These are phyloP conservation scores for Nomada fucata DNA, from an alignment of 2,888 invertebrate genomes.

Conservation along the genomic window DNA sequence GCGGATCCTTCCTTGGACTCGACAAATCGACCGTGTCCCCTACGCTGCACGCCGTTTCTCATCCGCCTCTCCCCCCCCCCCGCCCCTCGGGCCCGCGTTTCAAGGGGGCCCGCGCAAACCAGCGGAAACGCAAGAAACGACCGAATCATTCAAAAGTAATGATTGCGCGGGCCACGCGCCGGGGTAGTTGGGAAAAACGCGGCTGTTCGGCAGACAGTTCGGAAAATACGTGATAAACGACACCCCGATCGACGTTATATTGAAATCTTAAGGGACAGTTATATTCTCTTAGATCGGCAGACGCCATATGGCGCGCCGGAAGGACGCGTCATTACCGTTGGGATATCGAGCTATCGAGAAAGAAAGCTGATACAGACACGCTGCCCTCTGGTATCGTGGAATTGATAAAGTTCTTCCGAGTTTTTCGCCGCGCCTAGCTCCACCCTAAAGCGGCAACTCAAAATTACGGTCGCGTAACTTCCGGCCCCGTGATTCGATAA, in stretches of 20 bases:
- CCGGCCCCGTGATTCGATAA: slow-evolving; percentile 19
- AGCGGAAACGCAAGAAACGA: neutral
- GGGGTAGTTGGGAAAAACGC: slow-evolving; percentile 18
- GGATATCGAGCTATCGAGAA: slow-evolving; percentile 51
- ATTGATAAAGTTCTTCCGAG: slow-evolving; percentile 61
- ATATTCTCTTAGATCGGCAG: slow-evolving; percentile 55
- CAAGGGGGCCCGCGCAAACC: neutral
- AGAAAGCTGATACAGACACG: slow-evolving; percentile 61
- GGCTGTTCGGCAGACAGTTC: slow-evolving; percentile 3
- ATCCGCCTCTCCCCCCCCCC: too few species aligned
- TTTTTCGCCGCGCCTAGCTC: slow-evolving; percentile 32
- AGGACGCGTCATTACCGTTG: slow-evolving; percentile 66
- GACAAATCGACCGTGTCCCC: slow-evolving; percentile 36
- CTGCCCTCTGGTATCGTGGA: slow-evolving; percentile 22
- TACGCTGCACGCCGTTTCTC: neutral
- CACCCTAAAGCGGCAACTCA: slow-evolving; percentile 30
- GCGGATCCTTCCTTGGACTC: slow-evolving; percentile 37
- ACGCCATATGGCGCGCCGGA: slow-evolving; percentile 65
- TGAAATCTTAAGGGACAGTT: slow-evolving; percentile 69
- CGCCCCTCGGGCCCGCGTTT: neutral
- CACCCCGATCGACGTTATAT: slow-evolving; percentile 61
- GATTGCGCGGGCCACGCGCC: neutral
- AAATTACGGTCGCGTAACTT: slow-evolving; percentile 50
- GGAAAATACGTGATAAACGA: slow-evolving; percentile 64
- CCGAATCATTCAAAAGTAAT: neutral